These are phyloP conservation scores for Imbricaverruca yamaguchii DNA, from an alignment of 2,888 invertebrate species.

Conservation along the genomic window DNA sequence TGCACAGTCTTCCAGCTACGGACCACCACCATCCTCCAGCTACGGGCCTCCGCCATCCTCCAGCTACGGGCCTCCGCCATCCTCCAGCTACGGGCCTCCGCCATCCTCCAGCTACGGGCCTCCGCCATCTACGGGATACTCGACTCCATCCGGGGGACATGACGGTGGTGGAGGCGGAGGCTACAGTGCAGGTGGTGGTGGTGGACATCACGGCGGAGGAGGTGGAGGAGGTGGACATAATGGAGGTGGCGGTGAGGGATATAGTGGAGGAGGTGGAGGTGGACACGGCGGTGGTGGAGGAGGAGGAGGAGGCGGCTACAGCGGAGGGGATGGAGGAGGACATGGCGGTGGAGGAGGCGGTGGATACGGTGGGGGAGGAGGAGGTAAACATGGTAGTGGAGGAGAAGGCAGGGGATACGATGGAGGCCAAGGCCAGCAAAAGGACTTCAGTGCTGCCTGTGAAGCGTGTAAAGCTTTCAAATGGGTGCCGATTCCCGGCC, in stretches of 20 bases:
- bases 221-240: background rate
- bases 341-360: background rate
- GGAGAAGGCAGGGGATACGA: background rate
- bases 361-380: background rate
- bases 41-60: background rate
- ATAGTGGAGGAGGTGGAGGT: background rate
- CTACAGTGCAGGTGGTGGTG: background rate
- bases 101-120: background rate
- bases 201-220: background rate
- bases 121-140: background rate
- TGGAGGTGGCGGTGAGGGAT: background rate
- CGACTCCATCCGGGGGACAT: background rate
- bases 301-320: background rate
- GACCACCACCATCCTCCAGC: background rate
- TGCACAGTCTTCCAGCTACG: background rate
- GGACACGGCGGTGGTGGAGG: background rate
- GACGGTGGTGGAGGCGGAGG: background rate
- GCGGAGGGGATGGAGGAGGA: background rate
- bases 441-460: background rate
- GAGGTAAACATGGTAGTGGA: background rate
- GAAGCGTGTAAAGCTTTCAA: background rate
- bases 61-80: background rate
- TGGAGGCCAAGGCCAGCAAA: background rate
- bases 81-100: background rate
- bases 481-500: background rate